These are phyloP conservation scores for Nannoperca obscura DNA, from an alignment of 2,797 vertebrate genomes.

Conservation along the genomic window DNA sequence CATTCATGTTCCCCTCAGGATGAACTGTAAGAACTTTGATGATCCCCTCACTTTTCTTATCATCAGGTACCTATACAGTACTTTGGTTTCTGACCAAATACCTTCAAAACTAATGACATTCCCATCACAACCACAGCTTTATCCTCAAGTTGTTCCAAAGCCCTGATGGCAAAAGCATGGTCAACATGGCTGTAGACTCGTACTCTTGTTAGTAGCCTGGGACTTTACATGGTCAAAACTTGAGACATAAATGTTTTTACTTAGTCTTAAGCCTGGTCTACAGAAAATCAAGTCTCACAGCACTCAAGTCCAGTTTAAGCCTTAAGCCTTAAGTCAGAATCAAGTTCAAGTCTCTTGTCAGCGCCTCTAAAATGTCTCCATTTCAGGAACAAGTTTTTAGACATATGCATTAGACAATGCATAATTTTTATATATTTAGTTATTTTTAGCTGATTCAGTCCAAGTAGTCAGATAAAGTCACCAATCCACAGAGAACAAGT, in stretches of 20 bases:
- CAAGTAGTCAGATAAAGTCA: neutral
- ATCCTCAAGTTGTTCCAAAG: too few species aligned
- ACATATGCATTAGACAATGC: constrained; percentile 4
- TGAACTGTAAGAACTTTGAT: neutral
- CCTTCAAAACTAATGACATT: neutral
- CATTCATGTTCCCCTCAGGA: neutral
- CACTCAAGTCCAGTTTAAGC: neutral
- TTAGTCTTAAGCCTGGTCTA: neutral
- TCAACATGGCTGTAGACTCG: neutral
- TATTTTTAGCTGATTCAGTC: neutral
- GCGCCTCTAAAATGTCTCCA: constrained; percentile 1
- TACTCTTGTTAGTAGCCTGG: neutral
- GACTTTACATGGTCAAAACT: neutral
- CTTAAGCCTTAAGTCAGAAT: neutral
- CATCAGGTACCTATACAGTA: neutral
- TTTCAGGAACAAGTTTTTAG: constrained; percentile 9
- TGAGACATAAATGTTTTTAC: too few species aligned
- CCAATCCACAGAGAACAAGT: neutral
- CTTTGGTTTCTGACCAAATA: neutral
- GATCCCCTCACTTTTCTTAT: neutral
- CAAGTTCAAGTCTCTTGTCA: constrained; percentile 9
- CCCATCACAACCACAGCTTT: too few species aligned
- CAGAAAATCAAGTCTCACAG: neutral
- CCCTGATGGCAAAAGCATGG: too few species aligned
- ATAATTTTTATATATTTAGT: neutral